phyloP scores from a whole-genome alignment of 92 coral and sea anemone genomes.

The Epizoanthus rinbou region DNA sequence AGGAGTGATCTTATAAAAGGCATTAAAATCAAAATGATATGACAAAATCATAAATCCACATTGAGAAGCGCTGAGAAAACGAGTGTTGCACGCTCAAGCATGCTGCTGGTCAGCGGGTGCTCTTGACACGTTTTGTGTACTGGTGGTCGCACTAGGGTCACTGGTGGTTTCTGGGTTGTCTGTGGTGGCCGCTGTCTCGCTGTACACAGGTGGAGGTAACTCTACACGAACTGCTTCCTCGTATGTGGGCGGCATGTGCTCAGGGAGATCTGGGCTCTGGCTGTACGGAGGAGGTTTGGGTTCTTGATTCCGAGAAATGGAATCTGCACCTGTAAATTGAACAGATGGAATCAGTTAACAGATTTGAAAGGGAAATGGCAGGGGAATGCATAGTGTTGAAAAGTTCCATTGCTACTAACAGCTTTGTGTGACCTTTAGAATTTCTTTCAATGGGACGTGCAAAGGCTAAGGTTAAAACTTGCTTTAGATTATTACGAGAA shows the following conservation, averaged over 20 bases:
- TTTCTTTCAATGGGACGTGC: too few relatives aligned
- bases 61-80: too few relatives aligned
- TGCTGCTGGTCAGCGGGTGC: slow-evolving; percentile 22
- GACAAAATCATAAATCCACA: too few relatives aligned
- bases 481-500: too few relatives aligned
- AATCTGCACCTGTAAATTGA: slow-evolving; percentile 15
- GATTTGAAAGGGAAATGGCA: background rate
- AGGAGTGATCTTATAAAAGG: too few relatives aligned
- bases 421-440: too few relatives aligned
- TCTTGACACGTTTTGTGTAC: slow-evolving; percentile 3
- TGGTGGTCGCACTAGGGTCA: background rate
- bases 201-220: slow-evolving; percentile 32
- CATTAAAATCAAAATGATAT: too few relatives aligned
- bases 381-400: too few relatives aligned
- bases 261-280: slow-evolving; percentile 20
- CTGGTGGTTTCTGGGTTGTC: background rate
- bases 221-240: slow-evolving; percentile 41
- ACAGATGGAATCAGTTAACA: background rate
- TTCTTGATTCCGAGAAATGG: slow-evolving; percentile 18
- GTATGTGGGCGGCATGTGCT: slow-evolving; percentile 44
- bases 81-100: background rate
- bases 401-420: too few relatives aligned
- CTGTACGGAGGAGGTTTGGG: slow-evolving; percentile 44
- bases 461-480: too few relatives aligned
- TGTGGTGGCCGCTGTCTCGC: slow-evolving; percentile 23